A percentile compares a stretch with the other conserved stretches of the same genome.
Evolutionary conservation across 2,113 vertebrate species (phyloP).

Genomic region (Lethenteron reissneri): DNA sequence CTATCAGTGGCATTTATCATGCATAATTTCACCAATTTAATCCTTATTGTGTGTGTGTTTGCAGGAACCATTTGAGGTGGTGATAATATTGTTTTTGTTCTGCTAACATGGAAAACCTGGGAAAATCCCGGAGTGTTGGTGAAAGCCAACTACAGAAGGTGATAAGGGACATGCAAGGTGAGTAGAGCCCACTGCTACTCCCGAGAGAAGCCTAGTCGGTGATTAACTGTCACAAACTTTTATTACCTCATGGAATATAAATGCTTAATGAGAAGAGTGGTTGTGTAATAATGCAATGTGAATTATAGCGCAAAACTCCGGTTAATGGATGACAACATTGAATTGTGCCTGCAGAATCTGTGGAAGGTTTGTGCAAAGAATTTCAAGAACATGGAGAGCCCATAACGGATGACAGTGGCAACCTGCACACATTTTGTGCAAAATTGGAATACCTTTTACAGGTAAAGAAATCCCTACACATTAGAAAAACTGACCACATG

Average conservation of each 20-base stretch:
- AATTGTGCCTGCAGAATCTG: constrained; percentile 36
- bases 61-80: too few species aligned
- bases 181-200: background rate
- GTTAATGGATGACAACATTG: constrained; percentile 12
- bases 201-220: background rate
- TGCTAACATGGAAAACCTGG: too few species aligned
- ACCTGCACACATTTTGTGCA: constrained; percentile 71
- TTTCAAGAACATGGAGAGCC: constrained; percentile 58
- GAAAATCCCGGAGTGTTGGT: constrained; percentile 14
- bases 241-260: background rate
- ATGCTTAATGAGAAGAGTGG: constrained; percentile 15
- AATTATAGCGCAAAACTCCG: constrained; percentile 16
- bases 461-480: constrained; percentile 22
- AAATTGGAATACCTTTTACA: constrained; percentile 85
- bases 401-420: constrained; percentile 59
- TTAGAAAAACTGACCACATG: background rate
- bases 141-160: constrained; percentile 79
- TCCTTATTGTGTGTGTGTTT: background rate
- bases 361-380: constrained; percentile 52
- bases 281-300: constrained; percentile 16
- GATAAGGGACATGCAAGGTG: constrained; percentile 68
- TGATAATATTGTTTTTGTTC: too few species aligned
- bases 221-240: background rate
- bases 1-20: too few species aligned
- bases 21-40: background rate